Conservation (phyloP, 2,888 invertebrate genomes). For the Nemotelus pantherinus region DNA sequence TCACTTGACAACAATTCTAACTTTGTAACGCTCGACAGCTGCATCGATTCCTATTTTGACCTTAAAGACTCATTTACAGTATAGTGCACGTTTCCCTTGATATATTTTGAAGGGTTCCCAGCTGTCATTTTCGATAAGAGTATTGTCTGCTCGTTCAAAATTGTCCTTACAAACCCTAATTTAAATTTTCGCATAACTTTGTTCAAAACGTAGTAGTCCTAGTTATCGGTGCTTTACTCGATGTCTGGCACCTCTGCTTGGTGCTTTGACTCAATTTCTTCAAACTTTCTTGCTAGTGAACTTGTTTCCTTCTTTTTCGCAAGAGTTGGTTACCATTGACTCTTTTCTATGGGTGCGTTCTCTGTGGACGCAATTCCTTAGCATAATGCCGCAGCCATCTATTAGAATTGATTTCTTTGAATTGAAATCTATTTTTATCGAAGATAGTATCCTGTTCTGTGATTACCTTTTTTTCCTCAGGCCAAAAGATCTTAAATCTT, state of each 20-base stretch:
- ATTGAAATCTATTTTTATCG: not conserved
- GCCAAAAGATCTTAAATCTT: not conserved
- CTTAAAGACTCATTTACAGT: no score
- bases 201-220: no score
- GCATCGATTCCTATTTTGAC: no score
- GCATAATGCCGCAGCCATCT: not conserved
- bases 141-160: not conserved
- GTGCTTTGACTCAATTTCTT: not conserved
- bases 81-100: not conserved
- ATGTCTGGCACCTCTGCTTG: no score
- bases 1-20: no score
- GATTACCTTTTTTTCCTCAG: not conserved
- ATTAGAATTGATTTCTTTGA: no score
- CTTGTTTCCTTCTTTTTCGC: not conserved
- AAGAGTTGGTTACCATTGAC: not conserved
- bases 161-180: not conserved
- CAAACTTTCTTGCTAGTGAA: not conserved
- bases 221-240: no score
- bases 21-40: no score
- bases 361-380: not conserved
- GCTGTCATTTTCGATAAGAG: not conserved
- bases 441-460: not conserved
- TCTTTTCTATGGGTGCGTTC: not conserved
- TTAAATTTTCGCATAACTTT: not conserved
- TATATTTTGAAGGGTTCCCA: not conserved